Evolutionary conservation across 2,113 vertebrate genomes (phyloP), one percentile per base, ranked within the genome.

Genomic region (Oenanthe melanoleuca): DNA sequence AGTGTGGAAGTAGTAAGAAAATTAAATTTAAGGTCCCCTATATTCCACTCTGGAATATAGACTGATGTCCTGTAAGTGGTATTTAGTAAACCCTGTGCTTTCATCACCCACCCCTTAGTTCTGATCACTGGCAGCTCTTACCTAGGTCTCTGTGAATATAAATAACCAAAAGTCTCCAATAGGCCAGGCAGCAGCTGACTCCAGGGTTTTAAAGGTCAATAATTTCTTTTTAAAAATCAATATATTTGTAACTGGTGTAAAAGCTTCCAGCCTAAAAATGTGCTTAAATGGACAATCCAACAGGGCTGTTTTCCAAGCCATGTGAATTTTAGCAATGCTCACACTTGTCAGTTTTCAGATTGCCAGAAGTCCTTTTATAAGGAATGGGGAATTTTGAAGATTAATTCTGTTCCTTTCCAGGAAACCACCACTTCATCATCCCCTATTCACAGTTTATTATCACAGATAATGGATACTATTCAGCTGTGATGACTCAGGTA

Each of bases 201-300:
- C 71, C 52, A 44, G 79, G 37, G 56, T 80, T 95, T 94, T 93
- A 86, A 70, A 96, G 61, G 74, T 92, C 92, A 96, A 95, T 92
- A 83, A 82, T 78, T 95, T 82, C 16, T 90, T 93, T 86, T 71
- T 25, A 64, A 94, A 95, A 89, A 95, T 94, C 85, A 86, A 86
- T 94, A 26, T 67, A 80, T 81, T 86, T 80, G 55, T 77, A 96
- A 83, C 67, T 55, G 91, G 57, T 31, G 64, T 88, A 86, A 88
- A 90, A 92, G 75, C 89, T 92, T 85, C 37, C 73, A 96, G 49
- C 12, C 78, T 89, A 81, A 92, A 95, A 92, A 40, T 56, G 44
- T 56, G 61, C 65, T 86, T 74, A 88, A 94, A 93, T 44, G 52
- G 79, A 67, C 79, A 89, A 70, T 59, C 66, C 74, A 55, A 37